Evolutionary conservation across 1,140 invertebrate genomes (phyloP).

Genomic region (Drosophila aff.): DNA sequence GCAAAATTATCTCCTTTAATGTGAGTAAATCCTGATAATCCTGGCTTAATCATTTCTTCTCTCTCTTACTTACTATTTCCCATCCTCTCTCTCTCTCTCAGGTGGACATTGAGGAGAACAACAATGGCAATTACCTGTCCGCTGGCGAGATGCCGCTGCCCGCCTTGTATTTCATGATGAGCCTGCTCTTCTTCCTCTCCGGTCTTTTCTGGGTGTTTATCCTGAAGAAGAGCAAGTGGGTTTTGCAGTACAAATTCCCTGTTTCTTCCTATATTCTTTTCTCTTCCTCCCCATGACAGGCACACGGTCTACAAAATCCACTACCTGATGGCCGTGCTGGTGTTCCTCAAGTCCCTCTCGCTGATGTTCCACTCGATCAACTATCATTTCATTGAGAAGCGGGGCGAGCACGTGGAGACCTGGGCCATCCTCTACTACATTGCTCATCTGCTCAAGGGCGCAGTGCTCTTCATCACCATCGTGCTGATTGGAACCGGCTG

Average conservation of each 20-base stretch:
- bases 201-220: conserved; percentile 97
- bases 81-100: conserved; percentile 70
- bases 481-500: conserved; percentile 98
- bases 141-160: conserved; percentile 98
- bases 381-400: conserved; percentile 97
- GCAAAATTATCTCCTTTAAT: conserved; percentile 84
- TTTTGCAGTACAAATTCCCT: background rate
- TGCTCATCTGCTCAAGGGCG: conserved; percentile 97
- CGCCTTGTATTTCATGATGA: conserved; percentile 95
- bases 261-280: background rate
- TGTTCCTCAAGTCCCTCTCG: conserved; percentile 96
- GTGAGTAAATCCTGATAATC: conserved; percentile 52
- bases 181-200: conserved; percentile 94
- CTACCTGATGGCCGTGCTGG: conserved; percentile 97
- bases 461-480: conserved; percentile 98
- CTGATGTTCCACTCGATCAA: conserved; percentile 98
- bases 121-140: conserved; percentile 95
- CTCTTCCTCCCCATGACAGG: conserved; percentile 76
- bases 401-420: conserved; percentile 96
- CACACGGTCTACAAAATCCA: conserved; percentile 98
- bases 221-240: conserved; percentile 92
- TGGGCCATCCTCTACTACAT: conserved; percentile 99
- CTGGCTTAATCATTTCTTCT: too few species aligned
- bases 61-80: background rate
- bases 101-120: conserved; percentile 94